These are phyloP conservation scores for Crepidodera aurea DNA, from an alignment of 2,888 invertebrate genomes.

Conservation along the genomic window DNA sequence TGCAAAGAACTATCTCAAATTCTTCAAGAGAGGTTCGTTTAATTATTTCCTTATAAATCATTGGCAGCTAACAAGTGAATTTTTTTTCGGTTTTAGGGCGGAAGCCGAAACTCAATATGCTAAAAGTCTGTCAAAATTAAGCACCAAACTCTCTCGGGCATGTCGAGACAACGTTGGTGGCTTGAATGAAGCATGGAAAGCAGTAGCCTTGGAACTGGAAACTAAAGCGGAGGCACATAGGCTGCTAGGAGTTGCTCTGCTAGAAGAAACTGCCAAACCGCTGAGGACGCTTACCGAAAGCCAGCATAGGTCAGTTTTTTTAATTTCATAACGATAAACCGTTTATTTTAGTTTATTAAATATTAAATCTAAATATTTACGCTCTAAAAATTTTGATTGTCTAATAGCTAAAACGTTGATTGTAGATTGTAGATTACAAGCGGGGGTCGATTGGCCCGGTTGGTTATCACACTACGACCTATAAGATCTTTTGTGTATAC, in stretches of 20 bases:
- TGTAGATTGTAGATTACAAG: no score
- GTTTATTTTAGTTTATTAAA: no score
- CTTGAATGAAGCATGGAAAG: constrained; percentile 90
- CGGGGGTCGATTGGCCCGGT: no score
- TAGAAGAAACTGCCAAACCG: constrained; percentile 91
- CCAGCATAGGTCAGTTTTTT: constrained; percentile 63
- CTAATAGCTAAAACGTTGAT: no score
- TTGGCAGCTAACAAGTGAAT: not conserved
- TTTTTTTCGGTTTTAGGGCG: constrained; percentile 69
- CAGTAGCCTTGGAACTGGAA: constrained; percentile 92
- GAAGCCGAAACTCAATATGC: constrained; percentile 92
- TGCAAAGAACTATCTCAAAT: constrained; percentile 90
- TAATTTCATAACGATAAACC: not conserved
- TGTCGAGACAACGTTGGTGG: constrained; percentile 80
- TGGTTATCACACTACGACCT: no score
- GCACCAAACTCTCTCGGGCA: constrained; percentile 84
- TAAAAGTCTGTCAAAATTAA: constrained; percentile 87
- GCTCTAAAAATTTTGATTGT: no score
- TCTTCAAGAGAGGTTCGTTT: constrained; percentile 87
- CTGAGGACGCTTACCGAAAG: constrained; percentile 76
- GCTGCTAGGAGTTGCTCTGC: constrained; percentile 68
- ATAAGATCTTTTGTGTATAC: no score
- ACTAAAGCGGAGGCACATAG: constrained; percentile 89
- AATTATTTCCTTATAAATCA: no score
- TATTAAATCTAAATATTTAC: no score